Evolutionary conservation across 2,797 vertebrate species (phyloP), one percentile per base, ranked within the genome.

Genomic region (Rhinophrynus dorsalis): DNA sequence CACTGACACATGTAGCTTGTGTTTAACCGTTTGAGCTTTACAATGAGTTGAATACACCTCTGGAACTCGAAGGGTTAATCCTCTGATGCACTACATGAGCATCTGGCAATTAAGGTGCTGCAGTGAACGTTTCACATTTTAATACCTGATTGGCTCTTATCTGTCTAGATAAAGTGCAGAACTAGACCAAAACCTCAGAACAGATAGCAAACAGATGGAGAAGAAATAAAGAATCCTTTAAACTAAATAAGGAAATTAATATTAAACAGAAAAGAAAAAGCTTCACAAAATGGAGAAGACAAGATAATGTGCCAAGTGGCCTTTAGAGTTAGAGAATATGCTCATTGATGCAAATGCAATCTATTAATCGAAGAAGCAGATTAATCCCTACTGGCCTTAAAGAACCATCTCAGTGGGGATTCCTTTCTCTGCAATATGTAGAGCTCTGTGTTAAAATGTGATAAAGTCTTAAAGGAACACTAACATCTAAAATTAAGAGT

Each of bases 211-310:
- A 58, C 68, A 72, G 68, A 64, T 64, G 68, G 68, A 18, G 26
- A 29, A 17, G 7, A n/a, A 5, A 17, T 5, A 40, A 24, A 27
- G 23, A 51, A 51, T 51, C 8, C 8, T 29, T 35, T 26, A 23
- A 21, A 71, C 57, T 71, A 50, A 63, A 63, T 47, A 62, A 21
- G 40, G n/a, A 64, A 64, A 71, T 71, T 71, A 72, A 72, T 72
- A 57, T 72, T 72, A 30, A 55, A 33, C 59, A 57, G 59, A 45
- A 57, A 63, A 47, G 20, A 2, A 7, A 47, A 37, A 9, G 26
- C 21, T 17, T 72, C 44, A 32, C 24, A 63, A 38, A 57, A 23
- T 20, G 0, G 52, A 45, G 24, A 11, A 44, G 38, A 33, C 20
- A 23, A 35, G 23, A 62, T 47, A 59, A 72, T 72, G 61, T 18